Evolutionary conservation across 2,113 vertebrate genomes (phyloP).

Genomic region (Clupea harengus): DNA sequence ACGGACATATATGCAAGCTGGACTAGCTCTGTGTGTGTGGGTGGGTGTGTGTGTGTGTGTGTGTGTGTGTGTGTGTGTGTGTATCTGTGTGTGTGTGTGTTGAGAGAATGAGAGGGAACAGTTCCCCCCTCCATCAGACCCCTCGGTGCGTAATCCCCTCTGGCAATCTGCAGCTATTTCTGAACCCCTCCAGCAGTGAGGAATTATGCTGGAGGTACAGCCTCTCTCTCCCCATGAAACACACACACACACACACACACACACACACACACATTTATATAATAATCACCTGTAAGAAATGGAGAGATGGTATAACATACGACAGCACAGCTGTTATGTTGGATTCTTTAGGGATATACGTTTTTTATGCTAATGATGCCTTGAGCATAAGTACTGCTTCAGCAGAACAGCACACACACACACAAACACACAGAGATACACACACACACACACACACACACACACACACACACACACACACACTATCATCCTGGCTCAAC

Average conservation of each 20-base stretch:
- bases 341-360: background rate
- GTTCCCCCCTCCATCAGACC: background rate
- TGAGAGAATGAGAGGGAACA: background rate
- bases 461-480: constrained; percentile 8
- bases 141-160: background rate
- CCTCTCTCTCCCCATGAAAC: background rate
- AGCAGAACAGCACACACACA: constrained; percentile 1
- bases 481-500: background rate
- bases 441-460: constrained; percentile 9
- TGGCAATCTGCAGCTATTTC: background rate
- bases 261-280: background rate
- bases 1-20: no score
- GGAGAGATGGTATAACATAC: background rate
- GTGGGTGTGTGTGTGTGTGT: no score
- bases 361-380: background rate
- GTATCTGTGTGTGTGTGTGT: no score
- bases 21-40: no score
- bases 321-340: background rate
- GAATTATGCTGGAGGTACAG: constrained; percentile 5
- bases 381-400: background rate
- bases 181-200: background rate
- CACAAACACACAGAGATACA: constrained; percentile 28
- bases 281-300: background rate
- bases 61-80: no score
- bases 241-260: background rate